Conservation (phyloP, 2,113 vertebrate genomes). For the Lasiurus cinereus region DNA sequence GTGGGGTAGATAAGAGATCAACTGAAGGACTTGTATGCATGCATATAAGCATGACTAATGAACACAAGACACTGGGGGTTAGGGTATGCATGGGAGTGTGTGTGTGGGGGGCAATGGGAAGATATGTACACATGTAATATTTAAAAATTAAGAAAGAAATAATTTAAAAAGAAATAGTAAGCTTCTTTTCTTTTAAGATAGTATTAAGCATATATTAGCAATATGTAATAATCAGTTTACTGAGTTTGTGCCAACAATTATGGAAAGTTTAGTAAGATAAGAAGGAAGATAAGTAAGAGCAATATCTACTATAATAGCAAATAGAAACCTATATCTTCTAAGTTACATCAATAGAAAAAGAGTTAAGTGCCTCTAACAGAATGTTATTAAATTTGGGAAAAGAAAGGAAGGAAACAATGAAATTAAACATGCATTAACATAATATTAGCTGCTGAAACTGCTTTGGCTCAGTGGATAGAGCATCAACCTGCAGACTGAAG, state of each 20-base stretch:
- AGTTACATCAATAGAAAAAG: not conserved
- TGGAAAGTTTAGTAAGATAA: not conserved
- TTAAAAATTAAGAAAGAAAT: no score
- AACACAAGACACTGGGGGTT: no score
- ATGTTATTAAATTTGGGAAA: not conserved
- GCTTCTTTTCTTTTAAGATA: not conserved
- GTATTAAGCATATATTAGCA: not conserved
- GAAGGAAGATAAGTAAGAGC: not conserved
- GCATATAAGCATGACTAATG: no score
- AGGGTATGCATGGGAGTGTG: no score
- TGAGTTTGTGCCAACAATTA: not conserved
- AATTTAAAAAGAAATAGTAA: not conserved
- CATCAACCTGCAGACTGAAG: no score
- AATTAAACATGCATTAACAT: not conserved
- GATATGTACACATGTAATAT: no score
- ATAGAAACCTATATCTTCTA: constrained; percentile 3
- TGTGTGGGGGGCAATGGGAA: no score
- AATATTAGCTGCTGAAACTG: not conserved
- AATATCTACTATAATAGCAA: not conserved
- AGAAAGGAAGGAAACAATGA: constrained; percentile 4
- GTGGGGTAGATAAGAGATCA: no score
- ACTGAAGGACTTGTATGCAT: no score
- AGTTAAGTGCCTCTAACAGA: not conserved
- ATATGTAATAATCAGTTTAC: not conserved
- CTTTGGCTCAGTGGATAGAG: no score